A percentile compares a stretch with the other conserved stretches of the same genome.
Conservation (phyloP, 2,888 invertebrate species). For the Agonopterix alstromeriana region DNA sequence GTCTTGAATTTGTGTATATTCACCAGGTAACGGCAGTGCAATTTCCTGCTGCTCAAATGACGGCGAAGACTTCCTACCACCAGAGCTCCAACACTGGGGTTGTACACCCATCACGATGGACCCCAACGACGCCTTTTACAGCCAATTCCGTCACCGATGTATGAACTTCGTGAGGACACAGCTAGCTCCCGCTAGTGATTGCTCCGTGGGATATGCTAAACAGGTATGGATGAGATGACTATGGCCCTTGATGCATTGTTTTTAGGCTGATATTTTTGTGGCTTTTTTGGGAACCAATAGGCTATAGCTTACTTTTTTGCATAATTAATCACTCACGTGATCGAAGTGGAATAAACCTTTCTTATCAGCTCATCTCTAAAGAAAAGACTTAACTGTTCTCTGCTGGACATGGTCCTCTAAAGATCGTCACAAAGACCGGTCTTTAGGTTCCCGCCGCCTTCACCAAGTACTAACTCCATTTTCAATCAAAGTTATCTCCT, state of each 20-base stretch:
- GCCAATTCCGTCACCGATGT: constrained; percentile 76
- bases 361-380: too few relatives aligned
- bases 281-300: too few relatives aligned
- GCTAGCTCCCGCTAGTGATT: constrained; percentile 80
- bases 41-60: constrained; percentile 84
- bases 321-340: too few relatives aligned
- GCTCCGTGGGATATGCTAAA: constrained; percentile 82
- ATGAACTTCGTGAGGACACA: constrained; percentile 85
- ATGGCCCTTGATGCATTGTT: too few relatives aligned
- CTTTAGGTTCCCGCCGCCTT: background rate
- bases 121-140: constrained; percentile 78
- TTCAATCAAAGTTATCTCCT: background rate
- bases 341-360: too few relatives aligned
- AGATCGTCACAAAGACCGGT: background rate
- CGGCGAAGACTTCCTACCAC: constrained; percentile 69
- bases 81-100: constrained; percentile 77
- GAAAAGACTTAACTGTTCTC: too few relatives aligned
- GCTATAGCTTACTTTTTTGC: too few relatives aligned
- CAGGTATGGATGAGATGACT: constrained; percentile 62
- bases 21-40: constrained; percentile 79
- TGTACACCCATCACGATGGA: constrained; percentile 81
- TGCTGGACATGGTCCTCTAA: too few relatives aligned
- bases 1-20: background rate
- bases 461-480: background rate
- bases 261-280: too few relatives aligned